Conservation (phyloP, 2,797 vertebrate genomes). For the Simalia tracyae region DNA sequence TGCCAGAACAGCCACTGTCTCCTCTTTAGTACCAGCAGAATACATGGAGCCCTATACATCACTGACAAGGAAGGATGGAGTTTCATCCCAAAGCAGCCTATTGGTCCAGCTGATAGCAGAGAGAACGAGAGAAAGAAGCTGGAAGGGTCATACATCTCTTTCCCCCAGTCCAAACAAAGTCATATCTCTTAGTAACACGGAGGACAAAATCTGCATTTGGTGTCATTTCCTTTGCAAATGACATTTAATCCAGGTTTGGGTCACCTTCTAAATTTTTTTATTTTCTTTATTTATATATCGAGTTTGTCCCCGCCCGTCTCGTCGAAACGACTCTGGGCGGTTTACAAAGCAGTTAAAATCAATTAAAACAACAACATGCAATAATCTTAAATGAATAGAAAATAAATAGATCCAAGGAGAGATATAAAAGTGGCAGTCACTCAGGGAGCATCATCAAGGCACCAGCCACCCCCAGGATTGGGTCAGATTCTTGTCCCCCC, state of each 20-base stretch:
- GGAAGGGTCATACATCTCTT: neutral
- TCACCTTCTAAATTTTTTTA: neutral
- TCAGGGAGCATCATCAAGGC: too few species aligned
- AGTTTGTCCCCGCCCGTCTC: too few species aligned
- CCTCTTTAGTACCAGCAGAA: neutral
- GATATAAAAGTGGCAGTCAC: too few species aligned
- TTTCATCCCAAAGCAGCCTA: neutral
- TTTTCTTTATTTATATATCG: too few species aligned
- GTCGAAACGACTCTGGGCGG: too few species aligned
- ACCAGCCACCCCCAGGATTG: too few species aligned
- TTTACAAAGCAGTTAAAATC: too few species aligned
- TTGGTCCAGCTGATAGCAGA: neutral
- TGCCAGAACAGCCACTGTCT: conserved; percentile 5
- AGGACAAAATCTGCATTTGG: neutral
- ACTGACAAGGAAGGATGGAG: conserved; percentile 13
- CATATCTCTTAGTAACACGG: neutral
- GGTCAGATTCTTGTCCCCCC: too few species aligned
- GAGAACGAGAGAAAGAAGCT: neutral
- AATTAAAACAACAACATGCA: too few species aligned
- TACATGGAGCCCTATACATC: neutral
- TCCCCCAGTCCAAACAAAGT: neutral
- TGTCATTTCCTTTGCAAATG: neutral
- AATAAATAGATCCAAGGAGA: too few species aligned
- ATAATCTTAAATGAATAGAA: too few species aligned
- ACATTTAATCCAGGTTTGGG: neutral